Percentiles rank a stretch among this genome's conserved stretches.
Conservation (phyloP, 1,140 invertebrate species). For the Drosophila pallidifrons region DNA sequence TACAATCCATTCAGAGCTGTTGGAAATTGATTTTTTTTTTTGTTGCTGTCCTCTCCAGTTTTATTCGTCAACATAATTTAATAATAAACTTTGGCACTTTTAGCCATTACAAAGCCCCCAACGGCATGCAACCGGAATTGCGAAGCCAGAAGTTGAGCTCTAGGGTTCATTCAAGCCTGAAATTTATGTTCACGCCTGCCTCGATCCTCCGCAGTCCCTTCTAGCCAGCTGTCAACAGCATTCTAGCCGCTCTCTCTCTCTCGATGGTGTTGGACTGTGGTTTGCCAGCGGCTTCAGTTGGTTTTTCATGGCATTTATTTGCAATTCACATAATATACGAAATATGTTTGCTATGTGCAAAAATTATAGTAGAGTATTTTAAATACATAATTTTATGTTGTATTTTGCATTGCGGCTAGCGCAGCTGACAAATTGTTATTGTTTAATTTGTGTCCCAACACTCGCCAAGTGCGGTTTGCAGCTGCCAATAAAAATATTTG, state of each 20-base stretch:
- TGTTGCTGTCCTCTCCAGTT: constrained; percentile 57
- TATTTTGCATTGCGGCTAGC: constrained; percentile 3
- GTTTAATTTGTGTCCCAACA: constrained; percentile 51
- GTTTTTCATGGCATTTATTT: constrained; percentile 52
- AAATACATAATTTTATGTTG: constrained; percentile 20
- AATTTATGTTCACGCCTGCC: constrained; percentile 80
- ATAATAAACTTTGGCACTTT: constrained; percentile 83
- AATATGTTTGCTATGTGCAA: not conserved
- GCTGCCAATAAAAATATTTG: constrained; percentile 63
- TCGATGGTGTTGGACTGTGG: constrained; percentile 37
- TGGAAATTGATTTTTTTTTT: constrained; percentile 77
- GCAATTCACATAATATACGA: constrained; percentile 8
- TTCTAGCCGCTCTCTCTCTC: constrained; percentile 22
- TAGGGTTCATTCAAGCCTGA: constrained; percentile 68
- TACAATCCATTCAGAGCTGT: constrained; percentile 26
- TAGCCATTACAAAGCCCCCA: constrained; percentile 56
- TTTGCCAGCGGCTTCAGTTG: constrained; percentile 31
- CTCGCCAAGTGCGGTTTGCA: constrained; percentile 2
- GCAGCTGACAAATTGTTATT: constrained; percentile 51
- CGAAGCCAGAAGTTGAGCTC: constrained; percentile 33
- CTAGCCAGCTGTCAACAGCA: constrained; percentile 63
- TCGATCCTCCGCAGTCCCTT: constrained; percentile 2
- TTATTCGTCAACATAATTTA: constrained; percentile 81
- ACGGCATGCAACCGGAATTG: constrained; percentile 33
- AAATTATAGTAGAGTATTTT: not conserved